Evolutionary conservation across 1,140 invertebrate genomes (phyloP), one percentile per base, ranked within the genome.

Genomic region (Harpegnathos saltator): DNA sequence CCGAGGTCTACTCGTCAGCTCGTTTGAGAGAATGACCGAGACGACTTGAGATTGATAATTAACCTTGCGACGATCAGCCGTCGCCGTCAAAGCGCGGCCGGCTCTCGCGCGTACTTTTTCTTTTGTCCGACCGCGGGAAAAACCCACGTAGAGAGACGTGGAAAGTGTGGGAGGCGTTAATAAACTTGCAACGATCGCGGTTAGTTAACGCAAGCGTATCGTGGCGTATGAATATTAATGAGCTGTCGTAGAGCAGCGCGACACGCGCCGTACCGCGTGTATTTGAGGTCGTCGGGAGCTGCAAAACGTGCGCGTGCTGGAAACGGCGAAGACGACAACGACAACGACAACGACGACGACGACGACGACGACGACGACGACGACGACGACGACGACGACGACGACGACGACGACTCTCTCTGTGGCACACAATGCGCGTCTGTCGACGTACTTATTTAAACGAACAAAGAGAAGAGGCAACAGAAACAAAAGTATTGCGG

Each of bases 211-310:
- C 44, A 17, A n/a, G n/a, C 29, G 26, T 69, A 24, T 5, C 65
- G 75, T 58, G 63, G 75, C 29, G 56, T 26, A 58, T 22, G 63
- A 80, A 80, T 80, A 69, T 80, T 59, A 80, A 80, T 19, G 33
- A 80, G 44, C 52, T 44, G 33, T 59, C 65, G 7, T 71, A 66
- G 56, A n/a, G 54, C 50, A n/a, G 29, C n/a, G 3, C 17, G 75
- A 44, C 14, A 17, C 29, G 22, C 38, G 38, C 38, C 38, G 19
- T 26, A 3, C 33, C 33, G 38, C 61, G 26, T 52, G 59, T 5
- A 44, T 78, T 77, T 38, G 19, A 77, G 48, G n/a, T 77, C 33
- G 50, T 58, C 29, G n/a, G 50, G 22, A 38, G 54, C 14, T 29
- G 50, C n/a, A n/a, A n/a, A n/a, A n/a, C n/a, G 38, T 11, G 38